Evolutionary conservation across 2,113 vertebrate species (phyloP).

Genomic region (Anhinga rufa): DNA sequence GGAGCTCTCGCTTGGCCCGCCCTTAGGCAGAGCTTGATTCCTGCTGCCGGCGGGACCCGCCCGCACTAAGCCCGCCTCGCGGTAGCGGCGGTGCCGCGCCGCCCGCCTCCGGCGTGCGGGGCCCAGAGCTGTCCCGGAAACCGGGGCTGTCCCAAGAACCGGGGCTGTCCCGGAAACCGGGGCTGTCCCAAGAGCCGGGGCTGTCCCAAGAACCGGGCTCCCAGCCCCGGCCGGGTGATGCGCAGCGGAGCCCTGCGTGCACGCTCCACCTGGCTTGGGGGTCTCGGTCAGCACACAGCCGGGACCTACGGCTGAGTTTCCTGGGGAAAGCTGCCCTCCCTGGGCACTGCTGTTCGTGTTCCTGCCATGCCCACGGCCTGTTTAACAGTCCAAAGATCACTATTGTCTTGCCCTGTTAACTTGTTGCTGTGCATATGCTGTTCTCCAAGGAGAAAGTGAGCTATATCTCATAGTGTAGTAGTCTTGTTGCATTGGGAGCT

Average conservation of each 20-base stretch:
- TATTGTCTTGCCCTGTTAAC: accelerated
- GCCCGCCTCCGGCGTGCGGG: background rate
- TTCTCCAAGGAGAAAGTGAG: background rate
- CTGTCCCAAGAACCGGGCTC: background rate
- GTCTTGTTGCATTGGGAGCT: background rate
- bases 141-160: background rate
- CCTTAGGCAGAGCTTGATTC: background rate
- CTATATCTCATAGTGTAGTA: accelerated
- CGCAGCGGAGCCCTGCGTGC: background rate
- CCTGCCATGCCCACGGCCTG: background rate
- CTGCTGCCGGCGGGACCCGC: background rate
- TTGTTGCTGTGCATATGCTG: background rate
- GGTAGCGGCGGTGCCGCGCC: background rate
- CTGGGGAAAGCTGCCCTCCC: background rate
- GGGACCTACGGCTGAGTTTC: background rate
- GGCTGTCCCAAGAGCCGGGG: no score
- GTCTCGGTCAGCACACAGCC: no score
- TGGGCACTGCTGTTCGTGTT: background rate
- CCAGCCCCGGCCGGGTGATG: background rate
- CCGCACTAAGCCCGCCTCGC: no score
- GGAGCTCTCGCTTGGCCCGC: background rate
- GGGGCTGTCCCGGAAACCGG: no score
- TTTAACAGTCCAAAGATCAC: no score
- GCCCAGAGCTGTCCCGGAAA: no score
- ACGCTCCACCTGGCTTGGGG: background rate